Conservation (phyloP, 2,113 vertebrate genomes). For the Atherinomorus stipes region DNA sequence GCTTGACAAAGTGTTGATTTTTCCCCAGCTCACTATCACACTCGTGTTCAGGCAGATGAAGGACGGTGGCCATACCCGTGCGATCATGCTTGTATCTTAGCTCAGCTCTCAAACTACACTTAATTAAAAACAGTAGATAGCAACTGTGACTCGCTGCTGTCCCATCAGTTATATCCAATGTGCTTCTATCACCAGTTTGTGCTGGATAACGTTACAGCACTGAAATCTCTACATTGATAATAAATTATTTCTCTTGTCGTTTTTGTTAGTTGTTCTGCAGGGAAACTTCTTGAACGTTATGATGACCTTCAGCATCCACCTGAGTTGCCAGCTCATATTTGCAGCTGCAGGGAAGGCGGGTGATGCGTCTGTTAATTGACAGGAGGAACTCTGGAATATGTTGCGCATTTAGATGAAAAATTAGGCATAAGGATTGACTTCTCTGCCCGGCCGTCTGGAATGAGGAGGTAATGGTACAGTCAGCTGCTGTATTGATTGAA, state of each 20-base stretch:
- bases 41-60: conserved; percentile 55
- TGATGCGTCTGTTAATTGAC: conserved; percentile 38
- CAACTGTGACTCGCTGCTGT: neutral
- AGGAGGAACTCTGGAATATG: conserved; percentile 34
- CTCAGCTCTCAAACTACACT: neutral
- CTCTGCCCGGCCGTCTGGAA: conserved; percentile 5
- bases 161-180: neutral
- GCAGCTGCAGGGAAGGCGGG: conserved; percentile 25
- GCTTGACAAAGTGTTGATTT: conserved; percentile 4
- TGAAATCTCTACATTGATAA: neutral
- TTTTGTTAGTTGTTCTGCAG: neutral
- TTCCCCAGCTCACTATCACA: neutral
- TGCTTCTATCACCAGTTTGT: neutral
- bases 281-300: neutral
- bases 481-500: conserved; percentile 2
- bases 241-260: neutral
- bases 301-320: conserved; percentile 29
- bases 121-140: neutral
- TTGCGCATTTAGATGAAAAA: conserved; percentile 55
- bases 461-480: conserved; percentile 26
- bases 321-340: conserved; percentile 13
- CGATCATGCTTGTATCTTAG: neutral
- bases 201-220: neutral
- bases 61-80: conserved; percentile 1
- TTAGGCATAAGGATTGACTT: conserved; percentile 13